Conservation (phyloP, 2,797 vertebrate species). For the Halcyon badia region DNA sequence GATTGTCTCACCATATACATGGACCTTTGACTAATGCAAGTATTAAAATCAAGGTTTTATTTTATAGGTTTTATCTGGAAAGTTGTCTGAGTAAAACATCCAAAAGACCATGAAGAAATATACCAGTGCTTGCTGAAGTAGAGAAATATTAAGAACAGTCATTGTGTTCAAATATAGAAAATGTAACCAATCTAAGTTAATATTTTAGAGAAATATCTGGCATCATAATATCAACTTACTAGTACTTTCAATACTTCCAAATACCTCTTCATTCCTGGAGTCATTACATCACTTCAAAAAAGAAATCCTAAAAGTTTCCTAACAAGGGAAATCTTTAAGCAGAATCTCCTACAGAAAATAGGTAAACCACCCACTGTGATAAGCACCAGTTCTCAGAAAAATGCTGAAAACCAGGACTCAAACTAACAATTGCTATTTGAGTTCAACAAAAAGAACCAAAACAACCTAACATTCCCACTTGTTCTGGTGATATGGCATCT, state of each 20-base stretch:
- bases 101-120: neutral
- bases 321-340: neutral
- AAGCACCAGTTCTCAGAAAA: neutral
- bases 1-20: rapidly evolving
- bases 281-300: neutral
- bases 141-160: neutral
- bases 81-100: neutral
- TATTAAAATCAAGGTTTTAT: neutral
- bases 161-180: neutral
- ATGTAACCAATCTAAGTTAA: neutral
- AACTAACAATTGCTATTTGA: neutral
- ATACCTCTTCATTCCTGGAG: neutral
- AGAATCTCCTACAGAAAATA: neutral
- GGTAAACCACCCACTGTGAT: neutral
- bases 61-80: neutral
- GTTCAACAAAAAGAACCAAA: neutral
- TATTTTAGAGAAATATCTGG: neutral
- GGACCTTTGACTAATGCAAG: neutral
- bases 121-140: neutral
- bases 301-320: neutral
- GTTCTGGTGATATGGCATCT: neutral
- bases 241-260: neutral
- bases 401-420: neutral
- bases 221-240: neutral
- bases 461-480: neutral